Conservation (phyloP, 2,113 vertebrate species). For the Pseudonaja textilis region DNA sequence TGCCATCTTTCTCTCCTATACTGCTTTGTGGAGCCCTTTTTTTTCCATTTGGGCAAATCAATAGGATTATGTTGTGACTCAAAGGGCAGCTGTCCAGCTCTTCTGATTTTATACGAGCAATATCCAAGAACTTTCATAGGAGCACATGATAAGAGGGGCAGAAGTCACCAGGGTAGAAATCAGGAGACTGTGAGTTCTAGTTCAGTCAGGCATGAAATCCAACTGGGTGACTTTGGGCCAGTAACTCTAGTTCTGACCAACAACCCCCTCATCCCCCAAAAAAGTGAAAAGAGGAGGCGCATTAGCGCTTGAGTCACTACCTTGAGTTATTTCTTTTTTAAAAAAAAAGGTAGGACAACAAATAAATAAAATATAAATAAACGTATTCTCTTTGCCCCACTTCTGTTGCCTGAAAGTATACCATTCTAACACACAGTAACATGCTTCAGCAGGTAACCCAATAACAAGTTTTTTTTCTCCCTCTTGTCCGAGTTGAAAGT, state of each 20-base stretch:
- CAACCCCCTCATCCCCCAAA: not conserved
- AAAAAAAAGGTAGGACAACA: not conserved
- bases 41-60: slow-evolving; percentile 37
- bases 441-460: slow-evolving; percentile 22
- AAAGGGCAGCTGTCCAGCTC: slow-evolving; percentile 33
- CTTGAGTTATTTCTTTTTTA: not conserved
- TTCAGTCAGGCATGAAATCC: not conserved
- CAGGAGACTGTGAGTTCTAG: not conserved
- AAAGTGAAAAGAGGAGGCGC: not conserved
- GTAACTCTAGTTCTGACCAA: not conserved
- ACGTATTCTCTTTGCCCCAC: not conserved
- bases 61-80: slow-evolving; percentile 25
- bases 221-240: not conserved
- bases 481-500: not conserved
- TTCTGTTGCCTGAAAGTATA: not conserved
- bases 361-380: not conserved
- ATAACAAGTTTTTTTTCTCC: not conserved
- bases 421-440: not conserved
- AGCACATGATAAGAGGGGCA: slow-evolving; percentile 6
- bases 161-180: not conserved
- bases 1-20: not conserved
- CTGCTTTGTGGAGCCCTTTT: slow-evolving; percentile 15
- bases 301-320: not conserved
- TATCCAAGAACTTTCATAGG: slow-evolving; percentile 34
- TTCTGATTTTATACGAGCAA: slow-evolving; percentile 37